Base-by-base conservation (phyloP, 2,888 invertebrate genomes). In the Watsonalla binaria region DNA sequence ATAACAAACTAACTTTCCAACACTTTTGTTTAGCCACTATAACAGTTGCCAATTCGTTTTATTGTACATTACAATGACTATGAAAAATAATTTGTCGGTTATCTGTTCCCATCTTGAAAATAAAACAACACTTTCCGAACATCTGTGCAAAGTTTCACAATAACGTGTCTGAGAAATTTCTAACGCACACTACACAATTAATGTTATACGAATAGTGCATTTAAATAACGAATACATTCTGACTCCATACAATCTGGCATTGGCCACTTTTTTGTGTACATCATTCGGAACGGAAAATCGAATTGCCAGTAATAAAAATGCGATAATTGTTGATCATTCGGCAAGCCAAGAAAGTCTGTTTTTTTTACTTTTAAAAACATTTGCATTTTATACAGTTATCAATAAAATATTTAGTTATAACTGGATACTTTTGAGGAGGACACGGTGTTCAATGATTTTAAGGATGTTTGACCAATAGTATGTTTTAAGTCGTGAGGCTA, bases 221-320 rank as follows among this genome's bases (percentile, higher is more conserved):
- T 7, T 37, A 37, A 6, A 37, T 37, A 7, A 5, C 37, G 4
- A 37, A 37, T 7, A 37, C 37, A 37, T 37, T 37, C 6, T 37
- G 6, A 24, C 33, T 47, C 6, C 33, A 47, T 33, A 34, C 47
- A 6, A 13, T 14, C 35, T 48, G 13, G 35, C 42, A 37, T 42
- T 42, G 8, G 42, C 11, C 5, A 62, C 56, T 61, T 68, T 52
- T 57, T 68, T 56, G 42, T 60, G 62, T 61, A 59, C 68, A 59
- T 57, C 62, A 63, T 65, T 65, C 58, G 58, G 67, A 70, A 71
- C 71, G 66, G 59, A 66, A 65, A 73, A 63, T 65, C 58, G 70
- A 77, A 77, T 75, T 76, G 72, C 61, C 37, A 67, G 73, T 63
- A 66, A 72, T 76, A 76, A 74, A 75, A 67, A 70, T 59, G 64